Base-by-base conservation (phyloP, 2,113 vertebrate genomes). In the Mugil cephalus region DNA sequence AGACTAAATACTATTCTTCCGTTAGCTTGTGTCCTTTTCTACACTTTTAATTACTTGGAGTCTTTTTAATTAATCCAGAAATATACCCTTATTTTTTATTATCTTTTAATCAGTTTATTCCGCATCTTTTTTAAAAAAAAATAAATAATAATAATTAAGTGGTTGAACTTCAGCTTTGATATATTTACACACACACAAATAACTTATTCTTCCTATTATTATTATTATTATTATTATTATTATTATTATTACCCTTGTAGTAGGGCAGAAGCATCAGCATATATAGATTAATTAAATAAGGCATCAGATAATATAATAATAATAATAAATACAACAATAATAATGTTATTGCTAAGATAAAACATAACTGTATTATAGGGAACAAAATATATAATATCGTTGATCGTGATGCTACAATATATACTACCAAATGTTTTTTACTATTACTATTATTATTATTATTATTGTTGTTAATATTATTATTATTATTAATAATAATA, bases 1-100 rank as follows among this genome's bases (percentile, higher is more conserved):
- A 69, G 51, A 67, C 3, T 19, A 67, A 72, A 24, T 45, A 69
- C 19, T 18, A 18, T 35, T 62, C 8, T 55, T 60, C 40, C 30
- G 24, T 58, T 7, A 39, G 36, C 7, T 43, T 47, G 10, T 18
- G 6, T 34, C 46, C 43, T 8, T 19, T 40, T 59, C 39, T 56
- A 6, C 36, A 40, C 19, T 38, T 4, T 46, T 43, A 46, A 8
- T 50, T 61, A 59, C 13, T 56, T 7, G 1, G 9, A 9, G 21
- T 43, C 13, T 67, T 67, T 24, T 61, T 6, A 3, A 1, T 35
- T 3, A 2, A 30, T 5, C 24, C 5, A 5, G 24, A 30, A 30
- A 30, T 30, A 30, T 30, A 30, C 24, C 24, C 24, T 30, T 30
- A 30, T 30, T 30, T 30, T 42, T 42, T 42, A 13, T 42, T 13